A percentile compares a stretch with the other conserved stretches of the same genome.
phyloP scores from a whole-genome alignment of 1,140 invertebrate species.

The Tyrophagus putrescentiae region DNA sequence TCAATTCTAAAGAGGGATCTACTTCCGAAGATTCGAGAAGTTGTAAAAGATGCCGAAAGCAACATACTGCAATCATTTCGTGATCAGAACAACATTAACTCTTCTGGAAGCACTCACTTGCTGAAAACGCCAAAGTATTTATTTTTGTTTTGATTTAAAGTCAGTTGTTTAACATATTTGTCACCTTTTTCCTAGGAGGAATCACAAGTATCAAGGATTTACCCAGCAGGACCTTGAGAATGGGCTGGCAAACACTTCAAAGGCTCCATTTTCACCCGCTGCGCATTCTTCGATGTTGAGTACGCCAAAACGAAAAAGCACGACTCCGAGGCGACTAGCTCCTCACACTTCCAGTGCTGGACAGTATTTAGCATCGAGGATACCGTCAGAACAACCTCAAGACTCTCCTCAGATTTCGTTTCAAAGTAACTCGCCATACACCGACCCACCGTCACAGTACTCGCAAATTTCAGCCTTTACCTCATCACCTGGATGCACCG shows the following conservation, averaged over 20 bases:
- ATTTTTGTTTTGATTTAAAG: not conserved
- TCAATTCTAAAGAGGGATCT: too few relatives aligned
- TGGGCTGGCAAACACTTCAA: too few relatives aligned
- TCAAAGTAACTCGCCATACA: not conserved
- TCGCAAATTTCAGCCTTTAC: not conserved
- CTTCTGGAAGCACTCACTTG: not conserved
- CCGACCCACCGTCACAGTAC: not conserved
- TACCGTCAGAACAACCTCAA: too few relatives aligned
- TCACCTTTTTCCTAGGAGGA: not conserved
- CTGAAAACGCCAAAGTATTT: conserved; percentile 3
- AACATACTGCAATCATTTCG: not conserved
- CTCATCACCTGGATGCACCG: not conserved
- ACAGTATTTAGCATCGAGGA: too few relatives aligned
- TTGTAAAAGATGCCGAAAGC: not conserved
- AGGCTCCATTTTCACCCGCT: not conserved
- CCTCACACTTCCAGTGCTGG: not conserved
- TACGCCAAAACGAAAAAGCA: not conserved
- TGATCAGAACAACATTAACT: not conserved
- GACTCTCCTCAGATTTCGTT: not conserved
- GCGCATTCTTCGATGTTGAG: not conserved
- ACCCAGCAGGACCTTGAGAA: too few relatives aligned
- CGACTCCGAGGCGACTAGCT: not conserved
- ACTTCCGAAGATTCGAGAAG: too few relatives aligned
- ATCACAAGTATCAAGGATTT: too few relatives aligned
- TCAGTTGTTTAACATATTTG: not conserved